Evolutionary conservation across 2,113 vertebrate genomes (phyloP), one percentile per base, ranked within the genome.

Genomic region (Apteryx owenii): DNA sequence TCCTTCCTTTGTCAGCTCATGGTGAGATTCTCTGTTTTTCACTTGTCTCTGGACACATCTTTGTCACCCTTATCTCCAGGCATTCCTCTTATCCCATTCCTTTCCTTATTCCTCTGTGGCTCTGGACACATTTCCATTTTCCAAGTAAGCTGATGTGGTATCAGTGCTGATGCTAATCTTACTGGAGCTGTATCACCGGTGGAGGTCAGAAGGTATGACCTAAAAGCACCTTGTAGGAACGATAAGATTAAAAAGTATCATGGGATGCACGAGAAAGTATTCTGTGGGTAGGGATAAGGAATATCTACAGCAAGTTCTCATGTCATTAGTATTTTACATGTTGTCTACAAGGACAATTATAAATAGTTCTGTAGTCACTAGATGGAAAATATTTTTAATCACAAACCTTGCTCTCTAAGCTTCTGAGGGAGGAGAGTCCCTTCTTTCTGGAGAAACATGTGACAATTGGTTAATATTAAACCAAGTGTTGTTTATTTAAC

Each of bases 391-490:
- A 15, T 48, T 88, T 90, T 69, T 75, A 87, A 80, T 72, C 17
- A 54, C 38, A 91, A 76, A 85, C 3, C 10, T 82, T 73, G 23
- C 14, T 79, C 82, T 69, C 81, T 68, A 85, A 76, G 9, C 10
- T 76, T 87, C 91, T 82, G 71, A 85, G 29, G 28, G 26, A 60
- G 18, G 29, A 60, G 31, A 60, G 81, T 88, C 66, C 61, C 70
- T 95, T 94, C 53, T 79, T 44, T 21, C 36, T 89, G 73, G 25
- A 76, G 44, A 95, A 96, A 92, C 16, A 83, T 44, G 70, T 86
- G 61, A 71, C 50, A 85, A 90, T n/a, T 48, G 21, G 80, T 93
- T 91, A 93, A 95, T 92, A 86, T 95, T 88, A 82, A 91, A 94
- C 77, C 48, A 89, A 81, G 65, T 31, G 33, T 46, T 91, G 61